phyloP scores from a whole-genome alignment of 2,888 invertebrate species.

The Campaea margaritaria region DNA sequence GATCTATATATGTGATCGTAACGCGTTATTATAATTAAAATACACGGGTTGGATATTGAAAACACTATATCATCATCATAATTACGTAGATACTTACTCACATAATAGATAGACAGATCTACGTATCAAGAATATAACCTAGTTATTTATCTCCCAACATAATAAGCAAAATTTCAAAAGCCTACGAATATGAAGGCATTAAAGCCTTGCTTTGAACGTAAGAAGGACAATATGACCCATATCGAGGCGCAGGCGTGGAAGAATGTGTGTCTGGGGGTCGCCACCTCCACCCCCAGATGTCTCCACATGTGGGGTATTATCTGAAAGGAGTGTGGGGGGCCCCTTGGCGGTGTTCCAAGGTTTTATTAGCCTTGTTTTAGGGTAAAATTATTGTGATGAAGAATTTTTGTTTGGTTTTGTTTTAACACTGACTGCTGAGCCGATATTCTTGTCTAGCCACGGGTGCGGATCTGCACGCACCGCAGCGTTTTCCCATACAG shows the following conservation, averaged over 20 bases:
- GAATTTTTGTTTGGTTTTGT: not conserved
- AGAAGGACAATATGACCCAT: conserved; percentile 75
- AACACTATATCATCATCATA: too few species aligned
- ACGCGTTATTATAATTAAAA: too few species aligned
- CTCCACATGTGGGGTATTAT: conserved; percentile 68
- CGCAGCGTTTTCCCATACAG: too few species aligned
- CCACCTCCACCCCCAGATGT: conserved; percentile 46
- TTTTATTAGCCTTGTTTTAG: conserved; percentile 47
- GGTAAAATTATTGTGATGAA: conserved; percentile 31
- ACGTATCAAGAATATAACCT: too few species aligned
- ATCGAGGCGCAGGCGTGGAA: conserved; percentile 77
- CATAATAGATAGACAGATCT: too few species aligned
- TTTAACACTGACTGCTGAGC: too few species aligned
- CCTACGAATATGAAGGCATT: conserved; percentile 4
- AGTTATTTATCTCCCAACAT: conserved; percentile 9
- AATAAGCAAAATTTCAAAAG: conserved; percentile 26
- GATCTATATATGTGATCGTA: too few species aligned
- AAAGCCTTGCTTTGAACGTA: conserved; percentile 48
- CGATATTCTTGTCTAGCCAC: too few species aligned
- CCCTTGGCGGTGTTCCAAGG: conserved; percentile 51
- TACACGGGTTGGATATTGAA: too few species aligned
- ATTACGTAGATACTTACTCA: too few species aligned
- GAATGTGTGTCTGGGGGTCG: conserved; percentile 70
- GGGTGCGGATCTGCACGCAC: too few species aligned
- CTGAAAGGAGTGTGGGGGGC: conserved; percentile 41